Base-by-base conservation (phyloP, 2,113 vertebrate genomes). In the Crotalus viridis region DNA sequence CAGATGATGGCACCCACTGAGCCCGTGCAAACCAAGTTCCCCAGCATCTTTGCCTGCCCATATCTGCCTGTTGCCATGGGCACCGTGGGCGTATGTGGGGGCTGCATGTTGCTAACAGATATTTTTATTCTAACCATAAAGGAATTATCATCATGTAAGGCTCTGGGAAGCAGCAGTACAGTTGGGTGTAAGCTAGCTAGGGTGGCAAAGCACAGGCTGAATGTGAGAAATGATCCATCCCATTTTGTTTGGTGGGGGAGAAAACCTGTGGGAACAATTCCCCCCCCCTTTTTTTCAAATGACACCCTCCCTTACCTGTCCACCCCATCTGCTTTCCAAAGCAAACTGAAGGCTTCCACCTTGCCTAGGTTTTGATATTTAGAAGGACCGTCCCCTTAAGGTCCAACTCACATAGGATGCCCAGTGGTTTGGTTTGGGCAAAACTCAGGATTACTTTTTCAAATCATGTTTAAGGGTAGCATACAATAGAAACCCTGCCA, bases 11-110 rank as follows among this genome's bases (percentile, higher is more conserved):
- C 69, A 85, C 88, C 43, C 69, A 61, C 39, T 22, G 26, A 85
- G 54, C 88, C 91, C 33, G 21, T 89, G 92, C 69, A 85, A 85
- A 39, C 69, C 12, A 39, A 46, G 56, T 74, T 61, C 51, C 59
- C n/a, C 89, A 54, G 81, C 15, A 51, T 54, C 88, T 52, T 52
- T 69, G 88, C 88, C 57, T 89, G 88, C 90, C 87, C 64, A 93
- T 64, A 56, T 15, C 88, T 90, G 89, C 92, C 57, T 81, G 92
- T 93, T 94, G 94, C 92, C 92, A 94, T 94, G 90, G 92, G 94
- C 90, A 93, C 94, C 15, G 87, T 89, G 69, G 92, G 94, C 46
- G 24, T 85, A 88, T 93, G 92, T 90, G 94, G 92, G 94, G 92
- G 94, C 92, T 91, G 94, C 54, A 85, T 64, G 56, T 51, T 90